These are phyloP conservation scores for Panagrolaimus sp. DNA, from an alignment of 1,140 invertebrate species.

Conservation along the genomic window DNA sequence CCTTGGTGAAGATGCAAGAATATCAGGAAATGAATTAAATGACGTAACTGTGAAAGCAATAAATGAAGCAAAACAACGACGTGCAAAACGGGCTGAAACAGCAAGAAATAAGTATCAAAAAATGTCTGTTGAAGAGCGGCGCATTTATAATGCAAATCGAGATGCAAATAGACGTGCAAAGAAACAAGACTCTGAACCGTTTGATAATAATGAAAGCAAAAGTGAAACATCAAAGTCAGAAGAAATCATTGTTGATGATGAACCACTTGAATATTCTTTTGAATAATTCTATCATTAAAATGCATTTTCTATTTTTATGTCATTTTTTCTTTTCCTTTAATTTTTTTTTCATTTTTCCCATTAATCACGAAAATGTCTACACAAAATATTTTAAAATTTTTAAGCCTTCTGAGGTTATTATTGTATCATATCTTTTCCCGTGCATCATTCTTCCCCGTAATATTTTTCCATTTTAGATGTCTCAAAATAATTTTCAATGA, in stretches of 20 bases:
- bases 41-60: conserved; percentile 4
- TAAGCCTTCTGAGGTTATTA: not conserved
- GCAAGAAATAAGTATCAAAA: conserved; percentile 1
- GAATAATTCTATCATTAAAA: not conserved
- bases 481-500: no score
- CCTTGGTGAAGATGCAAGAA: not conserved
- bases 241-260: conserved; percentile 7
- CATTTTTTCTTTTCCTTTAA: not conserved
- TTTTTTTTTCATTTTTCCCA: not conserved
- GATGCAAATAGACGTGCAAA: conserved; percentile 11
- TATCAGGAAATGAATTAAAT: not conserved
- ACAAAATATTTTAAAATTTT: not conserved
- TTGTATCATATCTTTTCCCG: not conserved
- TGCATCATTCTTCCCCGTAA: conserved; percentile 3
- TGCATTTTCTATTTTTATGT: no score
- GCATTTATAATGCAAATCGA: conserved; percentile 11
- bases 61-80: not conserved
- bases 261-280: conserved; percentile 14
- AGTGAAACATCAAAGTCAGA: not conserved
- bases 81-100: conserved; percentile 6
- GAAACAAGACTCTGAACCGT: conserved; percentile 3
- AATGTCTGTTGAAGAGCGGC: not conserved
- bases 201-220: not conserved
- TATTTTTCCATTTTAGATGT: not conserved
- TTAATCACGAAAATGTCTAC: not conserved